Percentiles rank a stretch among this genome's conserved stretches.
These are phyloP conservation scores for Rhinoderma darwinii DNA, from an alignment of 2,113 vertebrate genomes.

Conservation along the genomic window DNA sequence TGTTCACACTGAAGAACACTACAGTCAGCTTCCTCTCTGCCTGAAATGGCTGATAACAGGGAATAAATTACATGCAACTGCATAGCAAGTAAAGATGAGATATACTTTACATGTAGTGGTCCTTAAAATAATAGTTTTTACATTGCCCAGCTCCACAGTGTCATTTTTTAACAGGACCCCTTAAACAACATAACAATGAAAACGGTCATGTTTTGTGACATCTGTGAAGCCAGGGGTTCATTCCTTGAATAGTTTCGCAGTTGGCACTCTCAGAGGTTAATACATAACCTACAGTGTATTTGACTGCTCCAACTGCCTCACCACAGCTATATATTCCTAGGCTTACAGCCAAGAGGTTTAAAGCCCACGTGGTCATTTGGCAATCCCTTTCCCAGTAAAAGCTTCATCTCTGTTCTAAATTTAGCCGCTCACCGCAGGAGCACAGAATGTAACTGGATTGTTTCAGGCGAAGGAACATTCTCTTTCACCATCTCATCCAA, in stretches of 20 bases:
- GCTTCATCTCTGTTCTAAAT: conserved; percentile 48
- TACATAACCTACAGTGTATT: conserved; percentile 23
- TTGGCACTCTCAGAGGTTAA: conserved; percentile 16
- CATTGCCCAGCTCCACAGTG: neutral
- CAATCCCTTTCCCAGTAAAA: conserved; percentile 55
- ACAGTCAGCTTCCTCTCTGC: too few species aligned
- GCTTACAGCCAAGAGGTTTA: conserved; percentile 45
- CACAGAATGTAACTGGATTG: conserved; percentile 53
- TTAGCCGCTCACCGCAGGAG: conserved; percentile 43
- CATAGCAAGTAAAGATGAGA: neutral
- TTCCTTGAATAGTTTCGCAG: neutral
- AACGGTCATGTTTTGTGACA: neutral
- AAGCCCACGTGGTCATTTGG: conserved; percentile 48
- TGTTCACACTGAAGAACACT: too few species aligned
- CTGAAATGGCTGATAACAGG: too few species aligned
- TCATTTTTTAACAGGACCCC: neutral
- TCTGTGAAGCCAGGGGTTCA: neutral
- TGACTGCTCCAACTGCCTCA: neutral
- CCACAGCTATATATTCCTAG: conserved; percentile 43
- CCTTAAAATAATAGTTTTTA: neutral
- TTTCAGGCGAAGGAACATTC: conserved; percentile 33
- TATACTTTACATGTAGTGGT: neutral
- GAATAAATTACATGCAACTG: neutral
- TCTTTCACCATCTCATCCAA: conserved; percentile 13
- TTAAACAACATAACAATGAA: neutral